Base-by-base conservation (phyloP, 2,888 invertebrate genomes). In the Lordiphosa andalusiaca region DNA sequence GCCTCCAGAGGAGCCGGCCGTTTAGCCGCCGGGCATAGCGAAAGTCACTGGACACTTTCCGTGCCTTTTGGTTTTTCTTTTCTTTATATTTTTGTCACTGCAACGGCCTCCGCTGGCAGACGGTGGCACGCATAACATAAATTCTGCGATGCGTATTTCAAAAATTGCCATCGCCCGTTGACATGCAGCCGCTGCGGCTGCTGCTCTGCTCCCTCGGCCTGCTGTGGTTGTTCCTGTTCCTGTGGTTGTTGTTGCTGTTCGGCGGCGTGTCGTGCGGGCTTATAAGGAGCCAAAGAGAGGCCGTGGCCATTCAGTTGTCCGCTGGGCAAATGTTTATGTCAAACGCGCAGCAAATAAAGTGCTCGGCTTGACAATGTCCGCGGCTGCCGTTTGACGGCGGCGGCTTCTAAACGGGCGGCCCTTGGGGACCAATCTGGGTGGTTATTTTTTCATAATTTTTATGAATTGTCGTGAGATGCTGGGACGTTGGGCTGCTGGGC, bases 381-480 rank as follows among this genome's bases (percentile, higher is more conserved):
- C 73, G 37, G 50, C 57, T 51, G 54, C 56, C 38, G 53, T 59
- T 60, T 42, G 49, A 49, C 55, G 38, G 46, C 46, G 41, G 53
- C 55, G 39, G 47, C 47, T 30, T 48, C 48, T 36, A 48, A 48
- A 53, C 69, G 44, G 42, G 16, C 48, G 63, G 68, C 77, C 77
- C 84, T 81, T 84, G 82, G 82, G 71, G 77, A 84, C 82, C 77
- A 78, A 84, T 78, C 84, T 84, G 84, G 78, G 78, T 80, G 83
- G 84, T 67, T 63, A 50, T 68, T 70, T 77, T 73, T 73, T 84
- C 80, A 80, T 84, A 80, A 84, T 77, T 74, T 80, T 78, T 72
- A 82, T 77, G 77, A 77, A 77, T 77, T 77, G 73, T 73, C 36
- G 67, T 58, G 56, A 62, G 73, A 71, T 72, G 65, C 59, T 46